A percentile compares a stretch with the other conserved stretches of the same genome.
These are phyloP conservation scores for Xestoiulus laeticollis DNA, from an alignment of 2,888 invertebrate species.

Conservation along the genomic window DNA sequence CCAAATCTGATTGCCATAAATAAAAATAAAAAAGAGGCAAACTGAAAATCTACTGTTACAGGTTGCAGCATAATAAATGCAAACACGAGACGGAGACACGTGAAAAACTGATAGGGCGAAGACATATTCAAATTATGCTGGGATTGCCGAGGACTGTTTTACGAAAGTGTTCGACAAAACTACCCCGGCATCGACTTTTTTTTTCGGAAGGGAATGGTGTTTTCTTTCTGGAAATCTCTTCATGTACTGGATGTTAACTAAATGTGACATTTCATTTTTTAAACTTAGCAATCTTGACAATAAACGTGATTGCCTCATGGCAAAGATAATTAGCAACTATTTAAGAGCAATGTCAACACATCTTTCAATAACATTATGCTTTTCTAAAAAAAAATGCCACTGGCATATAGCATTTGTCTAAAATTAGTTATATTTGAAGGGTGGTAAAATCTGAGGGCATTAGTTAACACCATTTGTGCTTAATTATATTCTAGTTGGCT, in stretches of 20 bases:
- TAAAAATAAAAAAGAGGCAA: not conserved
- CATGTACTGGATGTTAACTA: not conserved
- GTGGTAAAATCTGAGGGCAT: not conserved
- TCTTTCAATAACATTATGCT: no score
- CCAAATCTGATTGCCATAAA: conserved; percentile 44
- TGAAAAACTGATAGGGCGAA: not conserved
- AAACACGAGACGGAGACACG: not conserved
- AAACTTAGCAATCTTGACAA: not conserved
- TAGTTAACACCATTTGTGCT: not conserved
- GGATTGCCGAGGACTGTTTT: not conserved
- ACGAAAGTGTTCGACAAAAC: no score
- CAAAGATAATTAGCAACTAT: no score
- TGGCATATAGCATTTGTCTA: not conserved
- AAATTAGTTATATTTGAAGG: not conserved
- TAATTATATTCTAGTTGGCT: conserved; percentile 1
- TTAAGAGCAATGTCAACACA: not conserved
- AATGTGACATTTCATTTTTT: not conserved
- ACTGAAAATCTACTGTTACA: conserved; percentile 28
- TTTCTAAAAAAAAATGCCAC: no score
- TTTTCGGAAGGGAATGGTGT: not conserved
- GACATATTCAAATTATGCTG: not conserved
- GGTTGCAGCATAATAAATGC: not conserved
- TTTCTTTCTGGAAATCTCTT: not conserved
- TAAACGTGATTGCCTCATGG: no score
- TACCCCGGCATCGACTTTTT: not conserved